Percentiles rank a stretch among this genome's conserved stretches.
Evolutionary conservation across 2,797 vertebrate species (phyloP).

Genomic region (Cyclura pinguis): DNA sequence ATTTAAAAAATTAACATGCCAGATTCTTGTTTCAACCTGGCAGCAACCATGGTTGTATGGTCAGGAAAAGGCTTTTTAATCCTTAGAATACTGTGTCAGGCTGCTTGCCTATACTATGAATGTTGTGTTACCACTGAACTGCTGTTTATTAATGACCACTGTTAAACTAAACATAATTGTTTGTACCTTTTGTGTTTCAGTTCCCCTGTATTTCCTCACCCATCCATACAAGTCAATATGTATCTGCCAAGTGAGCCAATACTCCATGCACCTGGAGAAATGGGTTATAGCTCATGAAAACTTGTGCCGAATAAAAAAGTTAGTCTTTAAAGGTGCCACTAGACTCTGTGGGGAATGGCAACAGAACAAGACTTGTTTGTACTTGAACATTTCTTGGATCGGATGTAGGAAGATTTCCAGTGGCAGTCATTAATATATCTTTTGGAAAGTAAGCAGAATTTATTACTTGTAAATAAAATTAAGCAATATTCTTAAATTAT

Average conservation of each 20-base stretch:
- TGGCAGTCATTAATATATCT: not conserved
- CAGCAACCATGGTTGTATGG: not conserved
- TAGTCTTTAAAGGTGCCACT: not conserved
- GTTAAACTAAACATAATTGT: not conserved
- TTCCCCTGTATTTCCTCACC: too few species aligned
- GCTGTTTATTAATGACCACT: not conserved
- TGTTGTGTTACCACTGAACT: not conserved
- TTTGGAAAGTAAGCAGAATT: not conserved
- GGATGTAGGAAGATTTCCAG: not conserved
- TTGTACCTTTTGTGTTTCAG: not conserved
- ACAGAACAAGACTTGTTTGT: not conserved
- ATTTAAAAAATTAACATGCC: too few species aligned
- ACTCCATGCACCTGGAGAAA: not conserved
- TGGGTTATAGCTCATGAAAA: not conserved
- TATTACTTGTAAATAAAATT: conserved; percentile 14
- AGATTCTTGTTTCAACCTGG: not conserved
- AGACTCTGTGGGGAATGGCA: not conserved
- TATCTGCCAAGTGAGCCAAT: not conserved
- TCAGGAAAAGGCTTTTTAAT: not conserved
- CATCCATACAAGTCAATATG: not conserved
- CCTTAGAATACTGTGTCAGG: not conserved
- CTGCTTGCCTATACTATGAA: not conserved
- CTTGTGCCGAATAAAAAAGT: not conserved
- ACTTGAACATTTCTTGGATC: not conserved
- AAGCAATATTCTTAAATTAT: not conserved